Base-by-base conservation (phyloP, 2,113 vertebrate species). In the Sminthopsis crassicaudata region DNA sequence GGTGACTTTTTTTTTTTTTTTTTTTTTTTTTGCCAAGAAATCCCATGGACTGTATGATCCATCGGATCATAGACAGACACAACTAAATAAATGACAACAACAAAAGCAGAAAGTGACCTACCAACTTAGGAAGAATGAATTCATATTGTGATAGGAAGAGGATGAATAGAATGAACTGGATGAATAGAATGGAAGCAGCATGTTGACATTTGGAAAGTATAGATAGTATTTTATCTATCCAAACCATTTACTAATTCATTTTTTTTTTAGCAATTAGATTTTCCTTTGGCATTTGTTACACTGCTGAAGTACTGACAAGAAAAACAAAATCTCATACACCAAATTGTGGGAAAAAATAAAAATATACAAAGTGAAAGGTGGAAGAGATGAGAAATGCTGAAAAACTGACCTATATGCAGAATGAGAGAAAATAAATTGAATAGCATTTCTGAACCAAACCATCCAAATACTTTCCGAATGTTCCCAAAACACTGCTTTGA, bases 321-420 rank as follows among this genome's bases (percentile, higher is more conserved):
- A 19, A n/a, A 94, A 91, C 27, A 97, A 93, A 50, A 25, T 8
- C 89, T n/a, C 26, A 36, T 50, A 36, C 55, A 57, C 57, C 1
- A 96, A 93, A 46, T 91, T 90, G 53, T 90, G 23, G 48, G 93
- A 93, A 22, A 8, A 67, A 92, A 96, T 4, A 91, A 36, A 94
- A 51, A 57, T 90, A 46, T 3, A 84, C 12, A 24, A 89, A 46
- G 52, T 36, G n/a, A 93, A 8, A 46, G 27, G 46, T 0, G 3
- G 10, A 52, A 91, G 2, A 55, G 0, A n/a, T 90, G 24, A 92
- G 30, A 51, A 52, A 48, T 91, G 60, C n/a, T 30, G n/a, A 25
- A 36, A 1, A 4, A 2, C 0, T 88, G 23, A 57, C 3, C 19
- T 50, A 30, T 36, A 92, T 89, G 57, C 30, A 25, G 11, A 42